phyloP scores from a whole-genome alignment of 2,113 vertebrate species.

The Heterotis niloticus region DNA sequence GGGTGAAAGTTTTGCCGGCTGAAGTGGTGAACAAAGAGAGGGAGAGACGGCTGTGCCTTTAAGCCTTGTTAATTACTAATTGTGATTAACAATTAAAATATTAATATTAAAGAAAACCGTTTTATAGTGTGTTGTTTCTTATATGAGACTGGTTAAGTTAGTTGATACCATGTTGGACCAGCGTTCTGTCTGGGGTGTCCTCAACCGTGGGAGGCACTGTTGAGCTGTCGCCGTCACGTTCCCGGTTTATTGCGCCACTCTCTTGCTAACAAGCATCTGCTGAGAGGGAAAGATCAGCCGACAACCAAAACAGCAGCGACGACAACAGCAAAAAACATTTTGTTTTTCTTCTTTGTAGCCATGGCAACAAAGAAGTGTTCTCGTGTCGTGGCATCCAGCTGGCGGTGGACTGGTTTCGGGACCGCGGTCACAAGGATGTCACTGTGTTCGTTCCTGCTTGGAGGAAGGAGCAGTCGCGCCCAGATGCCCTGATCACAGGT shows the following conservation, averaged over 20 bases:
- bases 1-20: too few relatives aligned
- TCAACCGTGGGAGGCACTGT: not conserved
- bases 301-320: not conserved
- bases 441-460: slow-evolving; percentile 97
- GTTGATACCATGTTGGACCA: too few relatives aligned
- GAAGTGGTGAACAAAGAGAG: too few relatives aligned
- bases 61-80: too few relatives aligned
- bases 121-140: too few relatives aligned
- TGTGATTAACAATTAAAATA: too few relatives aligned
- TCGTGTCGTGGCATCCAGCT: slow-evolving; percentile 95
- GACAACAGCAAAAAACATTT: not conserved
- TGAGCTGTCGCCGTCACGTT: not conserved
- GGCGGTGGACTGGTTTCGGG: slow-evolving; percentile 94
- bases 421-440: slow-evolving; percentile 88
- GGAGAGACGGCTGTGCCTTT: too few relatives aligned
- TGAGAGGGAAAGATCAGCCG: not conserved
- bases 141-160: too few relatives aligned
- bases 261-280: too few relatives aligned
- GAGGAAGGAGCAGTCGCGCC: slow-evolving; percentile 94
- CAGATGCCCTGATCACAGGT: slow-evolving; percentile 95
- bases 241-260: not conserved
- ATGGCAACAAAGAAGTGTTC: slow-evolving; percentile 98
- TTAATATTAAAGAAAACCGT: too few relatives aligned
- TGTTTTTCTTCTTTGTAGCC: slow-evolving; percentile 64
- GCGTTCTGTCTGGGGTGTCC: not conserved